Base-by-base conservation (phyloP, 2,113 vertebrate species). In the Menura novaehollandiae region DNA sequence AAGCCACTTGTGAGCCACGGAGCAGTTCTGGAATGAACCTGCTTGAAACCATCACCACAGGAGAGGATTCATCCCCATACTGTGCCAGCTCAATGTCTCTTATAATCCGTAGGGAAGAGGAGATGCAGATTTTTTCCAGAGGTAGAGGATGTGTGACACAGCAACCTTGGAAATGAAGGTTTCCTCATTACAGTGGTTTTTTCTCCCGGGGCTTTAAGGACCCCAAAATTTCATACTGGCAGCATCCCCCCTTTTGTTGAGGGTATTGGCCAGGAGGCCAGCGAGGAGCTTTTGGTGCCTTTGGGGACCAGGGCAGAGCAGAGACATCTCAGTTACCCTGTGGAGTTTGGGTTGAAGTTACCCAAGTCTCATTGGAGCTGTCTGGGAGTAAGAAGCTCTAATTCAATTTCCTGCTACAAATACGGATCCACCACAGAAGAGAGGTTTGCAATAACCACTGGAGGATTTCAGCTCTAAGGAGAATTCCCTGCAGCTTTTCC, bases 401-500 rank as follows among this genome's bases (percentile, higher is more conserved):
- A 95, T 93, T 84, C n/a, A 7, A 23, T 84, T 64, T 92, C 79
- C 85, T 17, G n/a, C 41, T 9, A 12, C 59, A 78, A 83, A 43
- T 11, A 43, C 2, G 0, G 39, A 41, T 16, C 62, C 32, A 69
- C 21, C 53, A 11, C 62, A 53, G 58, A 55, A 43, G 21, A 85
- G 73, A 77, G 39, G 22, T 67, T 89, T 67, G 59, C 51, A 83
- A 39, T 27, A 53, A 41, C 51, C 51, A 41, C 69, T 72, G 86
- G 60, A 77, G 68, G 28, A 24, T 86, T 88, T 77, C 85, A 85
- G 47, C 74, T 60, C 8, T 15, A 16, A 66, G 44, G 58, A 85
- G 46, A 91, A 93, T 77, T 85, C 82, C 43, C 83, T 60, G 52
- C 60, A 95, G 83, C 60, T 33, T 74, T 89, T 51, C 43, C 56